Percentiles rank a stretch among this genome's conserved stretches.
Evolutionary conservation across 2,797 vertebrate species (phyloP).

Genomic region (Zenarchopterus dispar): DNA sequence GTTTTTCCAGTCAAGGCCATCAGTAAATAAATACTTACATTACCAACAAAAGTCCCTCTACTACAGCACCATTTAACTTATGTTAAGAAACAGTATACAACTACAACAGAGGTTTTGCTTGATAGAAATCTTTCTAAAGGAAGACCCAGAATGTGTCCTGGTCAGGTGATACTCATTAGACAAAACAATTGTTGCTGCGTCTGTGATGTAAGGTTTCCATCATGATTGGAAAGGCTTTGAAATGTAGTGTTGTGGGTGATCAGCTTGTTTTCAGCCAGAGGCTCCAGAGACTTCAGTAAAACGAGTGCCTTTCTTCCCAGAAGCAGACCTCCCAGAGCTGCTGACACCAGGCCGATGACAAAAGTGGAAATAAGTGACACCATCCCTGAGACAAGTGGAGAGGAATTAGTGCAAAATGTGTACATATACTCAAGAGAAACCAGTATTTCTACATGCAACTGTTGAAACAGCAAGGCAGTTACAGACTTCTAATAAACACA

Average conservation of each 20-base stretch:
- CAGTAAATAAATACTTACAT: constrained; percentile 6
- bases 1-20: not conserved
- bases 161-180: constrained; percentile 2
- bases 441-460: too few relatives aligned
- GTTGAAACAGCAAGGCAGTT: too few relatives aligned
- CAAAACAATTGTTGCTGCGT: not conserved
- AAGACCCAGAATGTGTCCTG: not conserved
- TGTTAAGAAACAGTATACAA: too few relatives aligned
- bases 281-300: not conserved
- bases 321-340: not conserved
- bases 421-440: too few relatives aligned
- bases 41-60: constrained; percentile 7
- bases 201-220: too few relatives aligned
- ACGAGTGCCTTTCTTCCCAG: constrained; percentile 4
- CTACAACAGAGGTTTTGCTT: too few relatives aligned
- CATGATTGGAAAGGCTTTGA: not conserved
- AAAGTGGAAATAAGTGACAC: not conserved
- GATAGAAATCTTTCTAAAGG: not conserved
- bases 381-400: not conserved
- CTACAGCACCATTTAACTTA: not conserved
- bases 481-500: too few relatives aligned
- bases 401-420: not conserved
- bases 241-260: not conserved
- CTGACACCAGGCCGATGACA: not conserved
- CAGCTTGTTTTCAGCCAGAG: not conserved